Conservation (phyloP, 2,888 invertebrate genomes). For the Lithophane ornitopus region DNA sequence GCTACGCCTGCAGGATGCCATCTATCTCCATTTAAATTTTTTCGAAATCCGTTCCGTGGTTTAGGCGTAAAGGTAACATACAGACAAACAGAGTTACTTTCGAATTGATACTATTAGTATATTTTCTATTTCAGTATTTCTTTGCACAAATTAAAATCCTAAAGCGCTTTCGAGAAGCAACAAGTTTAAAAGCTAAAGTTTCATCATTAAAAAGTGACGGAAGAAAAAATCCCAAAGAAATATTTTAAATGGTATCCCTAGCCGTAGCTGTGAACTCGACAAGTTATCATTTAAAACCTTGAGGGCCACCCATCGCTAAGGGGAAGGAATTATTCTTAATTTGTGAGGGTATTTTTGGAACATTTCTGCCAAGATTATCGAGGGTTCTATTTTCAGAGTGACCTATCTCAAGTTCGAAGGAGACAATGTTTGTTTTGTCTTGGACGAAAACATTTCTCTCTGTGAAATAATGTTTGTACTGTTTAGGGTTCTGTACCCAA, state of each 20-base stretch:
- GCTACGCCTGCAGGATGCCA: too few species aligned
- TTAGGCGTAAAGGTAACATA: too few species aligned
- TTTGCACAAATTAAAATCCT: background rate
- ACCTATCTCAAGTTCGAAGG: conserved; percentile 25
- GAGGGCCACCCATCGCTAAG: conserved; percentile 24
- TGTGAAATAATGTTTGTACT: background rate
- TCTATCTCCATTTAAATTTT: too few species aligned
- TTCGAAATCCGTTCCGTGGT: too few species aligned
- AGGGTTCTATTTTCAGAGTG: conserved; percentile 36
- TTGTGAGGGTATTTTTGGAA: conserved; percentile 47
- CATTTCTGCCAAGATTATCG: conserved; percentile 17
- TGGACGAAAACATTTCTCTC: background rate
- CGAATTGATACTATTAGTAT: too few species aligned
- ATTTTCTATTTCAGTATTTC: background rate
- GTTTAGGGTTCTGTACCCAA: too few species aligned
- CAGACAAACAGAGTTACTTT: too few species aligned
- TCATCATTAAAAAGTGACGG: conserved; percentile 47
- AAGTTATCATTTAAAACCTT: conserved; percentile 58
- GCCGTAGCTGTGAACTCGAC: conserved; percentile 38
- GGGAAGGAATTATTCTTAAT: conserved; percentile 46
- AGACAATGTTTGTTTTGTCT: conserved; percentile 13
- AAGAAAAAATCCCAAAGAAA: conserved; percentile 38
- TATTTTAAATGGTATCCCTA: conserved; percentile 53
- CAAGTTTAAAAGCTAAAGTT: conserved; percentile 32
- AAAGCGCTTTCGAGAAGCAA: background rate